A percentile compares a stretch with the other conserved stretches of the same genome.
These are phyloP conservation scores for Leptopilina clavipes DNA, from an alignment of 1,140 invertebrate species.

Conservation along the genomic window DNA sequence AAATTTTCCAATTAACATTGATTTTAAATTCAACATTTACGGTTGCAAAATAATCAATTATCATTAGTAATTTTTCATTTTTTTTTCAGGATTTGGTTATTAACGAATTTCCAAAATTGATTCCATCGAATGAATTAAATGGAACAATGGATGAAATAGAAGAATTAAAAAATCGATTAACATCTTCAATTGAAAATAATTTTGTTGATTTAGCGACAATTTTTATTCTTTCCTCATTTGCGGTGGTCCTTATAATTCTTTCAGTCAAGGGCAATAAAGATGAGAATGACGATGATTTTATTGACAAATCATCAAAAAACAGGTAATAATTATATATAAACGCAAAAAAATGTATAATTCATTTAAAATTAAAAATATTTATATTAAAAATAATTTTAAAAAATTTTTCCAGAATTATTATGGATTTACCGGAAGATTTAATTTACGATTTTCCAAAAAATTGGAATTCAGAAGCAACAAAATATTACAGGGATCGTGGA, in stretches of 20 bases:
- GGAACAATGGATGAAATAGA: constrained; percentile 33
- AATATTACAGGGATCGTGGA: constrained; percentile 41
- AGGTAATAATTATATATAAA: background rate
- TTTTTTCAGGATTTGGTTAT: constrained; percentile 51
- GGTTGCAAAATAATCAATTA: no score
- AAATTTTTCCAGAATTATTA: constrained; percentile 15
- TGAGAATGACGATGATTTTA: constrained; percentile 24
- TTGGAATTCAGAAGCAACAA: constrained; percentile 12
- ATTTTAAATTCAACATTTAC: no score
- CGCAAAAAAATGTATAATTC: no score
- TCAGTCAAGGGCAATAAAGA: constrained; percentile 49
- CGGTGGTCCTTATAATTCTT: constrained; percentile 45
- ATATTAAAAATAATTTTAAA: background rate
- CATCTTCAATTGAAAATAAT: constrained; percentile 38
- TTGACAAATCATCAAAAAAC: background rate
- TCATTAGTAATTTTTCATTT: no score
- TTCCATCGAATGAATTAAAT: background rate
- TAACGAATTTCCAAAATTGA: constrained; percentile 49
- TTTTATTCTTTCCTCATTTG: constrained; percentile 39
- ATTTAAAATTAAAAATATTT: no score
- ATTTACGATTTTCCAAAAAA: constrained; percentile 26
- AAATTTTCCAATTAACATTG: no score
- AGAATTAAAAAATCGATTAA: background rate
- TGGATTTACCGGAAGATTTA: constrained; percentile 36
- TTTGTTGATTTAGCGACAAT: constrained; percentile 50